Conservation (phyloP, 1,140 invertebrate genomes). For the Bombus waltoni region DNA sequence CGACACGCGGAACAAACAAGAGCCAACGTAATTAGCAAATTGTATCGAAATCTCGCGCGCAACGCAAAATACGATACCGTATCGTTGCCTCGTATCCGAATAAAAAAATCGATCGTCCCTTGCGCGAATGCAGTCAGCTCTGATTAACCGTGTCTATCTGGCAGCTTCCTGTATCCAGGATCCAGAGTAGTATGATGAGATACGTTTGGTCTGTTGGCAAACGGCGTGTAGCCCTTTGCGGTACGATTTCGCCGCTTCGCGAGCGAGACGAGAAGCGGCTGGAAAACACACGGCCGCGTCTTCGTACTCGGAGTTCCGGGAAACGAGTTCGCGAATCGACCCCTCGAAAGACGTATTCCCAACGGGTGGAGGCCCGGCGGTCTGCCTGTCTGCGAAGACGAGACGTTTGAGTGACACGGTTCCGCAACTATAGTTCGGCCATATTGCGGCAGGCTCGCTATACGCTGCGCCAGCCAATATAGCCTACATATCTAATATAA, state of each 20-base stretch:
- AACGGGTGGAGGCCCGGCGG: not conserved
- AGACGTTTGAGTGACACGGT: constrained; percentile 55
- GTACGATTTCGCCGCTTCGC: not conserved
- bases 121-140: not conserved
- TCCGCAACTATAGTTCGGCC: constrained; percentile 39
- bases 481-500: constrained; percentile 46
- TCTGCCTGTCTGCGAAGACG: constrained; percentile 36
- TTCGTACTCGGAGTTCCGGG: not conserved
- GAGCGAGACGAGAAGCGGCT: not conserved
- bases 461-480: constrained; percentile 44
- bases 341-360: constrained; percentile 41
- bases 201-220: constrained; percentile 13
- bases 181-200: not conserved
- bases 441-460: constrained; percentile 24
- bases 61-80: not conserved
- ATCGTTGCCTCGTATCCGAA: not conserved
- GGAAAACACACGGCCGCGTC: not conserved
- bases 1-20: not conserved
- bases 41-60: not conserved
- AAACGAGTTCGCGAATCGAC: constrained; percentile 36
- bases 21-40: not conserved
- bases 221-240: not conserved
- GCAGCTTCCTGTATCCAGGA: constrained; percentile 1
- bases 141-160: not conserved
- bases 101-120: not conserved